Conservation (phyloP, 2,888 invertebrate genomes). For the Agrenia bidenticulata region DNA sequence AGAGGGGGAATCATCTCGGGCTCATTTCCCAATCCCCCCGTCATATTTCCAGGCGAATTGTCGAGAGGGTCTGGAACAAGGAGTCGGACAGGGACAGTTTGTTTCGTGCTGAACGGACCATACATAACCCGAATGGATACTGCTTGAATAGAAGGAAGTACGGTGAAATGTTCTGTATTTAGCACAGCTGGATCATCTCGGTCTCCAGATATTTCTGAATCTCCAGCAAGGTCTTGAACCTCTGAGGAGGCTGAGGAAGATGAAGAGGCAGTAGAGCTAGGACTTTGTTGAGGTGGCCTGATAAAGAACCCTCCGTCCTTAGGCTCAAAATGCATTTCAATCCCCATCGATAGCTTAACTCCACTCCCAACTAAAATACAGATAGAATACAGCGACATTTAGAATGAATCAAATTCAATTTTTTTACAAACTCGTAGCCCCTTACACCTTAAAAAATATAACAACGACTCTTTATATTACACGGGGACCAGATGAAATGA, state of each 20-base stretch:
- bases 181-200: slow-evolving; percentile 55
- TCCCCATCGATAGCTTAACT: neutral
- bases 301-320: slow-evolving; percentile 88
- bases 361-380: too few relatives aligned
- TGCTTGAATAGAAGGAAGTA: slow-evolving; percentile 86
- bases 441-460: too few relatives aligned
- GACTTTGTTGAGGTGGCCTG: slow-evolving; percentile 37
- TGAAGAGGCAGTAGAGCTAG: slow-evolving; percentile 31
- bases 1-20: slow-evolving; percentile 57
- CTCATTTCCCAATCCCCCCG: slow-evolving; percentile 42
- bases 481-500: too few relatives aligned
- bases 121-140: slow-evolving; percentile 88
- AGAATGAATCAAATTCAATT: too few relatives aligned
- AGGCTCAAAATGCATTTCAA: slow-evolving; percentile 89
- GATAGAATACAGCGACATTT: too few relatives aligned
- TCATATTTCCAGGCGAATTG: slow-evolving; percentile 59
- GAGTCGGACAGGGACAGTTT: slow-evolving; percentile 86
- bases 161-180: slow-evolving; percentile 84
- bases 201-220: slow-evolving; percentile 6
- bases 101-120: slow-evolving; percentile 92
- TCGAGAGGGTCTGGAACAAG: slow-evolving; percentile 78
- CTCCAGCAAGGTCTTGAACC: slow-evolving; percentile 40
- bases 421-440: too few relatives aligned
- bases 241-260: slow-evolving; percentile 58
- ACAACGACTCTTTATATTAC: too few relatives aligned